Evolutionary conservation across 64 coral and sea anemone species (phyloP), one percentile per base, ranked within the genome.

Genomic region (Dendronephthya gigantea): DNA sequence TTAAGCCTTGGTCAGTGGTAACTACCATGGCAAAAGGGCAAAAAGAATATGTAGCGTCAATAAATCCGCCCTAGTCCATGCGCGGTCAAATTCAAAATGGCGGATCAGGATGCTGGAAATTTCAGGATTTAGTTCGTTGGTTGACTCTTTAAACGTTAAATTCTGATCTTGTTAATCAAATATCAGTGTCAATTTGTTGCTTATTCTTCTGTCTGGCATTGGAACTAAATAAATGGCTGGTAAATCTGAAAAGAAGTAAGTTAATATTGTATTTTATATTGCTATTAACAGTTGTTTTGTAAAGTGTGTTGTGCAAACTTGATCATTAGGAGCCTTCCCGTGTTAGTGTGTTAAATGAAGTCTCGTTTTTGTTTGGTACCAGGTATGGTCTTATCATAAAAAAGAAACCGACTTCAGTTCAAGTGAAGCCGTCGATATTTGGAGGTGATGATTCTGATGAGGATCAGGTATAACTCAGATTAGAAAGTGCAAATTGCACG

Each of bases 371-470:
- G 9, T 75, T 3, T 87, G 12, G 48, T 29, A 34, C 2, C 35
- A 97, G 94, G 82, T 97, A 97, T 93, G 94, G 94, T 5, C 83
- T 97, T 6, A 93, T 97, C 32, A 86, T 97, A n/a, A 81, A 88
- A 52, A 86, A 79, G 40, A 97, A 97, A 49, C 90, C 91, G 35
- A 38, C 62, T 12, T 28, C 66, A 50, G 75, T 82, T 41, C 86
- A 68, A 45, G 23, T 49, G 19, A 91, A 93, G 85, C 49, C 84
- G 16, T 90, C 94, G 1, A 83, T 92, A 12, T 97, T 93, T 90
- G 69, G 69, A 35, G 92, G 92, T 25, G 82, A 93, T 55, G 94
- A 97, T 50, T 97, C 94, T 31, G 93, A 90, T 84, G 92, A 97
- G 38, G 94, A 97, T 68, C 92, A 97, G 90, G 94, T 97, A 28